A percentile compares a stretch with the other conserved stretches of the same genome.
Conservation (phyloP, 2,113 vertebrate genomes). For the Narcine bancroftii region DNA sequence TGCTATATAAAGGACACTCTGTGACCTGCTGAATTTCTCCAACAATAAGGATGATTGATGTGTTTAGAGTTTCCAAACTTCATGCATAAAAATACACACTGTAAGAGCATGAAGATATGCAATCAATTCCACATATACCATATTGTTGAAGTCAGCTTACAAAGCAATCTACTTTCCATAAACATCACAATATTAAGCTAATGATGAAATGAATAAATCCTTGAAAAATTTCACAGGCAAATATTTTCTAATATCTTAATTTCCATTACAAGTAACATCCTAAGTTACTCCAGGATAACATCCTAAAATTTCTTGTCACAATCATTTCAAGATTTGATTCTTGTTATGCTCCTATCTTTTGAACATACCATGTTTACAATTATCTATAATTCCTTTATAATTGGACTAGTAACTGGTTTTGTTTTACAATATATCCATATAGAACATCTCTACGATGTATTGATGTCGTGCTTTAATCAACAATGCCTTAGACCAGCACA, state of each 20-base stretch:
- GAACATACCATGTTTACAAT: neutral
- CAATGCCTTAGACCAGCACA: neutral
- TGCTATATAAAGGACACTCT: no score
- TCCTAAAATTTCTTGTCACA: neutral
- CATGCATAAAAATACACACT: neutral
- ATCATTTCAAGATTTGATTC: neutral
- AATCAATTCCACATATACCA: neutral
- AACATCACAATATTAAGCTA: neutral
- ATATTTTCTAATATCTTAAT: neutral
- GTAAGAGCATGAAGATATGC: neutral
- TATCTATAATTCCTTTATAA: neutral
- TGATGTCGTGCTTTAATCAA: neutral
- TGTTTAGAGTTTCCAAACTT: neutral
- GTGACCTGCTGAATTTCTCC: no score
- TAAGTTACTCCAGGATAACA: neutral
- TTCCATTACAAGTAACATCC: neutral
- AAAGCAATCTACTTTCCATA: neutral
- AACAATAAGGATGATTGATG: neutral
- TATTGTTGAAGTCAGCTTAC: neutral
- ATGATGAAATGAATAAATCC: neutral
- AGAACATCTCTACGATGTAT: neutral
- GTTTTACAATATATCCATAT: neutral
- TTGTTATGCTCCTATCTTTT: neutral
- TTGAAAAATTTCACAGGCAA: neutral
- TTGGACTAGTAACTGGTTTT: neutral